A percentile compares a stretch with the other conserved stretches of the same genome.
Evolutionary conservation across 2,113 vertebrate genomes (phyloP).

Genomic region (Mastomys natalensis): DNA sequence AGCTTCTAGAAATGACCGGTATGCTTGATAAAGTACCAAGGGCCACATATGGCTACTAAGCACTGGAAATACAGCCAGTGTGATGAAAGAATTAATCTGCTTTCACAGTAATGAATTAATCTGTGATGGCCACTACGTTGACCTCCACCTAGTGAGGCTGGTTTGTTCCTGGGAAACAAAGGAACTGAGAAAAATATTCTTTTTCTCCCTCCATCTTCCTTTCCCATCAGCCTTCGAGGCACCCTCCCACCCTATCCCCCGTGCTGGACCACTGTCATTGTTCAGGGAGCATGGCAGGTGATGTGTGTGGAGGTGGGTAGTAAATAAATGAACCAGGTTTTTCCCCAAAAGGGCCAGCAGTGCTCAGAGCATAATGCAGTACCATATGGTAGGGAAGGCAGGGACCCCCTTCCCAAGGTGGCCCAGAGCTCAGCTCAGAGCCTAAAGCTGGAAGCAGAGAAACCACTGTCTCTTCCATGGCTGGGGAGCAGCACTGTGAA

Average conservation of each 20-base stretch:
- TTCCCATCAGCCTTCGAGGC: not conserved
- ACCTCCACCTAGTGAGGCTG: not conserved
- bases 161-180: not conserved
- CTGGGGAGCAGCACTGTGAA: not conserved
- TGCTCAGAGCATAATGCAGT: not conserved
- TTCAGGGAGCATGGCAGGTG: too few relatives aligned
- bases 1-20: not conserved
- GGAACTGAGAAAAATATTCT: not conserved
- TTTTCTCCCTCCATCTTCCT: not conserved
- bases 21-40: not conserved
- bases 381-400: not conserved
- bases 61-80: not conserved
- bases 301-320: accelerated
- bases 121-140: accelerated
- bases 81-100: not conserved
- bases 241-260: not conserved
- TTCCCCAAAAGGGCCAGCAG: not conserved
- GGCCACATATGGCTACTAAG: not conserved
- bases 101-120: not conserved
- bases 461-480: not conserved
- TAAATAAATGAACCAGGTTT: not conserved
- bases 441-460: not conserved
- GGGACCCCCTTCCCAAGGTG: accelerated
- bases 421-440: not conserved
- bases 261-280: not conserved